Evolutionary conservation across 23 tunicate species (phyloP), one percentile per base, ranked within the genome.

Genomic region (Ascidia mentula): DNA sequence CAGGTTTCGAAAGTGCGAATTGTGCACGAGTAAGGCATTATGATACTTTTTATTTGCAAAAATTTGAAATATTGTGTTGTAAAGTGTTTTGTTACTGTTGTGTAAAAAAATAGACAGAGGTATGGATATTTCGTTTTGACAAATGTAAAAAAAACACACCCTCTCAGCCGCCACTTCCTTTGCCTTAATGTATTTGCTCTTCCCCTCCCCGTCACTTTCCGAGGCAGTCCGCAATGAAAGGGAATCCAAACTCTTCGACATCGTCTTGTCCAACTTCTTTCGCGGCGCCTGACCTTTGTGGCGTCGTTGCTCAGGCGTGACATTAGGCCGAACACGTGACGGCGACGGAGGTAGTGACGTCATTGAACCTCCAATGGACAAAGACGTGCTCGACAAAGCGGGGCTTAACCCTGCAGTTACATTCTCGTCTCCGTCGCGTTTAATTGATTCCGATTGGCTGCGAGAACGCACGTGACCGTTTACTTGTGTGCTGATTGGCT

Each of bases 261-360:
- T 15, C 18, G 78, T 37, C 34, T 22, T 26, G 31, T 42, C 46
- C 69, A 70, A 33, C 8, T 70, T 70, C 38, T 77, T 45, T 20
- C 80, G 33, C 2, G 32, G 61, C 2, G 59, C 53, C 6, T 70
- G 31, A 0, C 85, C 85, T 6, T 69, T 35, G 40, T 81, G 85
- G 40, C 85, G 85, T 42, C 85, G 85, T 32, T 81, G 85, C 34
- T 71, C 77, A 28, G 85, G 40, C 77, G 77, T 70, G 72, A 74
- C 86, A 45, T 22, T 36, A 7, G 86, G 73, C 39, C 59, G 73
- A 1, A 74, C 45, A 22, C 79, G 46, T 18, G 86, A 59, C 22
- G 79, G 73, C 28, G 77, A 72, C 75, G 83, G 85, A 32, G 82
- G 59, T 31, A 40, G 78, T 45, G 61, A 74, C 78, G 78, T 74